These are phyloP conservation scores for Coluber constrictor DNA, from an alignment of 2,797 vertebrate genomes.

Conservation along the genomic window DNA sequence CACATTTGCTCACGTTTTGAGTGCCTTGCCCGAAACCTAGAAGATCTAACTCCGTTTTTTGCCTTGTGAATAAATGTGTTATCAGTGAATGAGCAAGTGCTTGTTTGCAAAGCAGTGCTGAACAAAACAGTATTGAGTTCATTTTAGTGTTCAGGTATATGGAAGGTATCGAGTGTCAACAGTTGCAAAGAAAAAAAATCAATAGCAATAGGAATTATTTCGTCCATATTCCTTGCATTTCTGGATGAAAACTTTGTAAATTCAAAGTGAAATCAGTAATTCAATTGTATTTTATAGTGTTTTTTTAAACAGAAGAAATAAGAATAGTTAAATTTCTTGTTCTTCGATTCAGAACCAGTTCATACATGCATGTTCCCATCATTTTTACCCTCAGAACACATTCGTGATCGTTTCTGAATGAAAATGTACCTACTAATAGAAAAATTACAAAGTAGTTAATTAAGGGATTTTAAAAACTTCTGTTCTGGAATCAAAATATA, in stretches of 20 bases:
- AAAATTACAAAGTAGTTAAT: not conserved
- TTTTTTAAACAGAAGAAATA: conserved; percentile 44
- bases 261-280: conserved; percentile 51
- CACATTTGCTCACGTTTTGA: conserved; percentile 66
- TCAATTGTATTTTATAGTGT: conserved; percentile 49
- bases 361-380: not conserved
- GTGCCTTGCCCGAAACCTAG: conserved; percentile 71
- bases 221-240: conserved; percentile 60
- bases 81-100: conserved; percentile 61
- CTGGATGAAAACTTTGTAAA: conserved; percentile 38
- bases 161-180: conserved; percentile 44
- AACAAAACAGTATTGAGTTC: conserved; percentile 38
- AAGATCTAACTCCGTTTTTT: conserved; percentile 67
- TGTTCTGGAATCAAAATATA: conserved; percentile 4
- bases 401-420: not conserved
- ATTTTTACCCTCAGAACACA: not conserved
- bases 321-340: conserved; percentile 38
- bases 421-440: not conserved
- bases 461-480: not conserved
- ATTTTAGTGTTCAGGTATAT: conserved; percentile 10
- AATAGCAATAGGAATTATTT: conserved; percentile 61
- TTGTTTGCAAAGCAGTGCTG: conserved; percentile 54
- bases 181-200: conserved; percentile 57
- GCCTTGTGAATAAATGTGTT: conserved; percentile 68
- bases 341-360: conserved; percentile 17